phyloP scores from a whole-genome alignment of 2,113 vertebrate species.

The Rhinolophus sinicus region DNA sequence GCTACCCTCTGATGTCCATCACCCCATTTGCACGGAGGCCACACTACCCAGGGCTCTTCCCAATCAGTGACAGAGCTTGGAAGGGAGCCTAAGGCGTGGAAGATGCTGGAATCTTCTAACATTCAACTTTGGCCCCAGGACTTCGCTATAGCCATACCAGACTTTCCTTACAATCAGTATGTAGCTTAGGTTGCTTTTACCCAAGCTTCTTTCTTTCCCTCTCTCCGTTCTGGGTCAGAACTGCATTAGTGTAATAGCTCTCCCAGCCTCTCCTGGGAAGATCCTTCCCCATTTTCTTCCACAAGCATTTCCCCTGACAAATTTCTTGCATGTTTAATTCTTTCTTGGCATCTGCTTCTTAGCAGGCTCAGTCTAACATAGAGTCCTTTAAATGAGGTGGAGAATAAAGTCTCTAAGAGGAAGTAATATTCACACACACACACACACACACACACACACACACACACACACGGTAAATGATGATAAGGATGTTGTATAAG shows the following conservation, averaged over 20 bases:
- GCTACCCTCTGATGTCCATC: neutral
- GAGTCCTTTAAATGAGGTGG: neutral
- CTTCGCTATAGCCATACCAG: neutral
- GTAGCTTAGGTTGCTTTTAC: neutral
- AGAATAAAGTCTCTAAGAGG: neutral
- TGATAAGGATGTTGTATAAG: neutral
- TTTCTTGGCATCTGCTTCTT: neutral
- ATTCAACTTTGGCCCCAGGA: neutral
- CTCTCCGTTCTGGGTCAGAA: neutral
- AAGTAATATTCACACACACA: neutral
- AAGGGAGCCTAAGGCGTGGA: neutral
- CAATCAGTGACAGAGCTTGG: neutral
- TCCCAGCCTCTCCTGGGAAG: neutral
- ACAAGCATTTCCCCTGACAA: neutral
- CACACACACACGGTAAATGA: neutral
- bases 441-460: neutral
- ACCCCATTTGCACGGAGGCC: accelerated
- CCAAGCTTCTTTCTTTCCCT: neutral
- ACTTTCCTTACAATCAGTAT: neutral
- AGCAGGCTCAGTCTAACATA: neutral
- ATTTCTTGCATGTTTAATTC: neutral
- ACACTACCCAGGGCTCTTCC: neutral
- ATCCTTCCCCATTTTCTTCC: neutral
- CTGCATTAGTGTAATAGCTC: neutral
- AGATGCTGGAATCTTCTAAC: neutral